Conservation (phyloP, 2,797 vertebrate genomes). For the Austrolebias charrua region DNA sequence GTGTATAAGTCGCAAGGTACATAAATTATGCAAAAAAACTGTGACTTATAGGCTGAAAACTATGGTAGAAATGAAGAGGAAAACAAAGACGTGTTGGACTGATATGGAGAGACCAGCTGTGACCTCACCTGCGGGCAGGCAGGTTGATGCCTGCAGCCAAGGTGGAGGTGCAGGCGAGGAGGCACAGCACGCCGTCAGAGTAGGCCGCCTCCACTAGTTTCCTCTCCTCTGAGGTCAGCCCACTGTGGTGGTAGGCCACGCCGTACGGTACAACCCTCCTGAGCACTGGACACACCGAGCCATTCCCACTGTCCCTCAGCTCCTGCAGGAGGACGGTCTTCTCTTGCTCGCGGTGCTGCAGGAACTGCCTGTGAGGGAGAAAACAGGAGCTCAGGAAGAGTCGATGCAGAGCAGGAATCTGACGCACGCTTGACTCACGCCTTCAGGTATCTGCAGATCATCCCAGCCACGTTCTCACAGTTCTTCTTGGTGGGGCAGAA, state of each 20-base stretch:
- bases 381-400: not conserved
- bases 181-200: conserved; percentile 86
- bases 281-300: conserved; percentile 86
- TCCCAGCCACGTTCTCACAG: conserved; percentile 92
- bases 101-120: not conserved
- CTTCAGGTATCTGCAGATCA: conserved; percentile 93
- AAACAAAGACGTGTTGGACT: not conserved
- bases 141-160: conserved; percentile 95
- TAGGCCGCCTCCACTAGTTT: conserved; percentile 92
- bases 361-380: conserved; percentile 79
- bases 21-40: too few species aligned
- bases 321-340: conserved; percentile 82
- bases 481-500: conserved; percentile 98
- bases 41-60: too few species aligned
- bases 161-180: conserved; percentile 94
- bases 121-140: conserved; percentile 86
- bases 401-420: not conserved
- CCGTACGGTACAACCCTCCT: conserved; percentile 85
- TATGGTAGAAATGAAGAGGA: too few species aligned
- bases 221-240: conserved; percentile 90
- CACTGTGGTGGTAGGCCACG: conserved; percentile 93
- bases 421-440: conserved; percentile 75
- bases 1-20: too few species aligned
- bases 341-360: conserved; percentile 77
- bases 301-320: conserved; percentile 80